These are phyloP conservation scores for Chionodraco myersi DNA, from an alignment of 2,113 vertebrate genomes.

Conservation along the genomic window DNA sequence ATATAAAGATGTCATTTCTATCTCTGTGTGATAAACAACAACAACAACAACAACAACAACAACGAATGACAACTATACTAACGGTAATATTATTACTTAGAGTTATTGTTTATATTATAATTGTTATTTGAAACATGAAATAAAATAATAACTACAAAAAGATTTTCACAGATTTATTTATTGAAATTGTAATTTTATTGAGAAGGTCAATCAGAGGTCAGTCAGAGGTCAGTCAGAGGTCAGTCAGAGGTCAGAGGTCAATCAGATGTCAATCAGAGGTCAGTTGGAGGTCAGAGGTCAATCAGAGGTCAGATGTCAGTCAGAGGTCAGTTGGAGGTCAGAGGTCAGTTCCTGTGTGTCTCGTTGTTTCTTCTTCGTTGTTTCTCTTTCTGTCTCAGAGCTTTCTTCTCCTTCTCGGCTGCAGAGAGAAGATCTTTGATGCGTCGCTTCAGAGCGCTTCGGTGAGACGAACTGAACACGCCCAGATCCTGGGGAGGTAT, in stretches of 20 bases:
- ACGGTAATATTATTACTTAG: no score
- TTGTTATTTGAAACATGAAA: no score
- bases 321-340: not conserved
- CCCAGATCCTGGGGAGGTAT: constrained; percentile 85
- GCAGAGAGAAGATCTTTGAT: constrained; percentile 88
- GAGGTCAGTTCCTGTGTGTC: constrained; percentile 80
- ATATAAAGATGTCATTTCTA: no score
- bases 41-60: no score
- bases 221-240: no score
- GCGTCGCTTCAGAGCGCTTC: constrained; percentile 86
- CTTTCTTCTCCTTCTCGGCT: constrained; percentile 87
- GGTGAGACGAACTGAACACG: constrained; percentile 87
- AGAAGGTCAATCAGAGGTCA: no score
- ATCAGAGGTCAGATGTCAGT: not conserved
- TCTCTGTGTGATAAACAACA: no score
- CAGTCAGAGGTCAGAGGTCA: no score
- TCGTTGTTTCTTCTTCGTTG: constrained; percentile 85
- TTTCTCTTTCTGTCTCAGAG: constrained; percentile 88
- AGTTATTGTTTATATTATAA: no score
- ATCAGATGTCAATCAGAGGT: not conserved
- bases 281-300: not conserved
- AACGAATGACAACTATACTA: no score
- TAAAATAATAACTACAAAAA: not conserved
- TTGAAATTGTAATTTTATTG: not conserved
- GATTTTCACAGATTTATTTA: not conserved